A percentile compares a stretch with the other conserved stretches of the same genome.
phyloP scores from a whole-genome alignment of 2,113 vertebrate genomes.

The Halichoerus grypus region DNA sequence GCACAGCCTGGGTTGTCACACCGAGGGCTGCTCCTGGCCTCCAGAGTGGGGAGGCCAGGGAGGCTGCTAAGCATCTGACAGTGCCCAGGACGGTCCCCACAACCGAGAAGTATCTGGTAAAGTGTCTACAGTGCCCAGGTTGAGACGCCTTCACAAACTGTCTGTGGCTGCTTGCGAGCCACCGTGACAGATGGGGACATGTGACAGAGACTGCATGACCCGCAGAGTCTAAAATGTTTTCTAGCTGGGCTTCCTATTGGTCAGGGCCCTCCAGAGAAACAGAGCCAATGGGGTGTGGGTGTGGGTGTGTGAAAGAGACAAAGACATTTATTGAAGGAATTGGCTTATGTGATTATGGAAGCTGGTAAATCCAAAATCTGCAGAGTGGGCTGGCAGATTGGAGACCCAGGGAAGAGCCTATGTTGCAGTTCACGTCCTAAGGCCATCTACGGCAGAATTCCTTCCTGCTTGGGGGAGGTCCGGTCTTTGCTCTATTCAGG shows the following conservation, averaged over 20 bases:
- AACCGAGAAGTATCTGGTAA: neutral
- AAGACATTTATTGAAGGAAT: neutral
- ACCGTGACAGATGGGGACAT: fast-evolving
- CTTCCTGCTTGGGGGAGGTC: neutral
- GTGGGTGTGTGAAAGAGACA: neutral
- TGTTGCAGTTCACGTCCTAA: neutral
- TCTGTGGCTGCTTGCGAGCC: neutral
- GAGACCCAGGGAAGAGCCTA: neutral
- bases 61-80: neutral
- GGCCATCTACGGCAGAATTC: neutral
- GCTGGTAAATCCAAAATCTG: neutral
- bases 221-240: too few relatives aligned
- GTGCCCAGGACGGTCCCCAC: neutral
- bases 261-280: neutral
- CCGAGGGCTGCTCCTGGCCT: neutral
- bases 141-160: too few relatives aligned
- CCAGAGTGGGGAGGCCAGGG: neutral
- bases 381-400: neutral
- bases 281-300: neutral
- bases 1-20: neutral
- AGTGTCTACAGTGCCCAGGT: fast-evolving
- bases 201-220: too few relatives aligned
- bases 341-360: neutral
- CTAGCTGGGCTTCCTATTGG: neutral
- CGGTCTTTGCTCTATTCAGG: neutral